A percentile compares a stretch with the other conserved stretches of the same genome.
Conservation (phyloP, 1,140 invertebrate species). For the Hesperophylax magnus region DNA sequence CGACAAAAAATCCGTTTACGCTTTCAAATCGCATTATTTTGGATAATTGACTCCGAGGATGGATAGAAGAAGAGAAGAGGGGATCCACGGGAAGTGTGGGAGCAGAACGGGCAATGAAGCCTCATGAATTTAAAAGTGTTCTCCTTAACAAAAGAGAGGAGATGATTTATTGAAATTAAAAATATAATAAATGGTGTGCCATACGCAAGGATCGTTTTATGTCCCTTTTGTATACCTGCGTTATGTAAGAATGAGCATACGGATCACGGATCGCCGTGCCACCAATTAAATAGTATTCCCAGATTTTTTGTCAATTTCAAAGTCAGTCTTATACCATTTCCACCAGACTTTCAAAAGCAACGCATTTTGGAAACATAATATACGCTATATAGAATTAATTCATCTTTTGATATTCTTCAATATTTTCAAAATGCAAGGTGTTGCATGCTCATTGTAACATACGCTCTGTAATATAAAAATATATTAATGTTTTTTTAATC, state of each 20-base stretch:
- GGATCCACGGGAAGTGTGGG: slow-evolving; percentile 37
- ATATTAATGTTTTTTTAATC: too few relatives aligned
- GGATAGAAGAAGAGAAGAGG: slow-evolving; percentile 6
- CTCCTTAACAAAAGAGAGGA: slow-evolving; percentile 52
- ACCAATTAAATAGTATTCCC: slow-evolving; percentile 44
- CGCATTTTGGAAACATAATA: too few relatives aligned
- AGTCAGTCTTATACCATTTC: slow-evolving; percentile 13
- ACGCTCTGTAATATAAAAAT: too few relatives aligned
- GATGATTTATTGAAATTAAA: slow-evolving; percentile 59
- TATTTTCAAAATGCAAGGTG: too few relatives aligned
- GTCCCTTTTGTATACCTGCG: slow-evolving; percentile 56
- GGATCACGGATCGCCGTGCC: slow-evolving; percentile 24
- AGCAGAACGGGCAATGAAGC: slow-evolving; percentile 49
- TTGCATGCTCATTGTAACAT: too few relatives aligned
- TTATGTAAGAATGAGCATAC: slow-evolving; percentile 34
- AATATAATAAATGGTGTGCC: slow-evolving; percentile 58
- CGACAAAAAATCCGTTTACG: slow-evolving; percentile 47
- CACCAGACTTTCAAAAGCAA: neutral
- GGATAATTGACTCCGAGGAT: slow-evolving; percentile 57
- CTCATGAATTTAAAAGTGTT: slow-evolving; percentile 56
- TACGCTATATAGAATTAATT: too few relatives aligned
- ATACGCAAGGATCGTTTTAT: slow-evolving; percentile 56
- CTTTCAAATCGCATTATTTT: slow-evolving; percentile 58
- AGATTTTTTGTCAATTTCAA: slow-evolving; percentile 40
- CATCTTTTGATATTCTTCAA: too few relatives aligned